These are phyloP conservation scores for Drosophila quadrilineata DNA, from an alignment of 1,140 invertebrate species.

Conservation along the genomic window DNA sequence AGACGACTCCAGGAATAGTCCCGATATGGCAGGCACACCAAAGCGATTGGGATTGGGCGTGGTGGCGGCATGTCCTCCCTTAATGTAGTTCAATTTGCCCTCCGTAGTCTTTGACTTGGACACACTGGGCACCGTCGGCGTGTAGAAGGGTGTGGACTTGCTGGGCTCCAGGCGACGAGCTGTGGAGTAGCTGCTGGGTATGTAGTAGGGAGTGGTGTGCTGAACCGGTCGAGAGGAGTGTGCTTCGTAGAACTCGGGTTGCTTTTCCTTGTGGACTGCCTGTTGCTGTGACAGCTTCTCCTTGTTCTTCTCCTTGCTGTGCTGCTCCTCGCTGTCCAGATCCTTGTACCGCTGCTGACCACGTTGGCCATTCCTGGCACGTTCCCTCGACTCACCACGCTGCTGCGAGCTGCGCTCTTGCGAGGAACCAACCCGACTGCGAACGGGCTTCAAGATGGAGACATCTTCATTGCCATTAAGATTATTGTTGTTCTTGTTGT, in stretches of 20 bases:
- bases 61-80: slow-evolving; percentile 45
- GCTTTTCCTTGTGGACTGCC: slow-evolving; percentile 35
- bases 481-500: slow-evolving; percentile 12
- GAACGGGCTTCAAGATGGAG: slow-evolving; percentile 38
- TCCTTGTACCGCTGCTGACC: slow-evolving; percentile 69
- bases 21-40: slow-evolving; percentile 32
- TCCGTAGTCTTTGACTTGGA: slow-evolving; percentile 65
- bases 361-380: slow-evolving; percentile 55
- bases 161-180: slow-evolving; percentile 64
- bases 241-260: slow-evolving; percentile 55
- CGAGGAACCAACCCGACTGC: slow-evolving; percentile 32
- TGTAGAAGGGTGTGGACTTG: slow-evolving; percentile 77
- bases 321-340: slow-evolving; percentile 51
- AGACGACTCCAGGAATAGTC: slow-evolving; percentile 57
- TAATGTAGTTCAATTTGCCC: slow-evolving; percentile 64
- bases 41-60: slow-evolving; percentile 61
- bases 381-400: slow-evolving; percentile 48
- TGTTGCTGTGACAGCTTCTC: slow-evolving; percentile 8
- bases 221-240: slow-evolving; percentile 48
- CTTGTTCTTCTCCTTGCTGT: slow-evolving; percentile 48
- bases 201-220: slow-evolving; percentile 54
- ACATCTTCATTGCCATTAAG: slow-evolving; percentile 39
- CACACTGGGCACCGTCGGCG: slow-evolving; percentile 80
- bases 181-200: slow-evolving; percentile 51
- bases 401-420: slow-evolving; percentile 37